phyloP scores from a whole-genome alignment of 1,140 invertebrate species.

The Tetranychus urticae region DNA sequence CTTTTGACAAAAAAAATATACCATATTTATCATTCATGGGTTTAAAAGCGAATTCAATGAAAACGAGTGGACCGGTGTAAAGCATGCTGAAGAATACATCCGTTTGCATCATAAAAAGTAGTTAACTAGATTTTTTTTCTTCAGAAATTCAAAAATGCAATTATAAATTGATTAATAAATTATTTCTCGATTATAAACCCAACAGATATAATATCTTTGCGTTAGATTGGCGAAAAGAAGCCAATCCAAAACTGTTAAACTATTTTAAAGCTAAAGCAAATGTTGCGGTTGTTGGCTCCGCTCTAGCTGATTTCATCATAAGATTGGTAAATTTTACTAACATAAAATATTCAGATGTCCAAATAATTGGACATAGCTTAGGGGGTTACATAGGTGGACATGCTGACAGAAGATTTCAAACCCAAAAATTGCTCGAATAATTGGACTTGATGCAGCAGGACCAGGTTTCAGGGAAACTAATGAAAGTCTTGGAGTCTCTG shows the following conservation, averaged over 20 bases:
- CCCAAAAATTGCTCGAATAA: slow-evolving; percentile 7
- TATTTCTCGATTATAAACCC: not conserved
- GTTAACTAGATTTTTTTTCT: no score
- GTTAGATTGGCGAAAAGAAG: slow-evolving; percentile 11
- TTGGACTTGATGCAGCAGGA: slow-evolving; percentile 58
- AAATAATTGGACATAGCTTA: slow-evolving; percentile 41
- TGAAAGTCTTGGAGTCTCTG: slow-evolving; percentile 27
- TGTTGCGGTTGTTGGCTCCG: slow-evolving; percentile 34
- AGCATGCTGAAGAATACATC: no score
- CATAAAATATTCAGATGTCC: slow-evolving; percentile 21
- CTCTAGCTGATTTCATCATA: slow-evolving; percentile 27
- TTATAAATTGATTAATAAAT: no score
- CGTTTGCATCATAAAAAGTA: no score
- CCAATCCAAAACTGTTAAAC: slow-evolving; percentile 19
- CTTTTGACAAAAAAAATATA: no score
- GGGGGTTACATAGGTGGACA: slow-evolving; percentile 63
- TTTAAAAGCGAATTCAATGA: no score
- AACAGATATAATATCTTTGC: slow-evolving; percentile 1
- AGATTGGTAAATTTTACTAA: slow-evolving; percentile 10
- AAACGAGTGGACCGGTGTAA: no score
- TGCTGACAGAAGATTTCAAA: slow-evolving; percentile 35
- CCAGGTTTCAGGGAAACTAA: slow-evolving; percentile 39
- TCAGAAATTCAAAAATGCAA: not conserved
- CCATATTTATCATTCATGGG: no score
- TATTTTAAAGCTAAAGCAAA: slow-evolving; percentile 30